phyloP scores from a whole-genome alignment of 2,113 vertebrate species.

The Pygoscelis antarcticus region DNA sequence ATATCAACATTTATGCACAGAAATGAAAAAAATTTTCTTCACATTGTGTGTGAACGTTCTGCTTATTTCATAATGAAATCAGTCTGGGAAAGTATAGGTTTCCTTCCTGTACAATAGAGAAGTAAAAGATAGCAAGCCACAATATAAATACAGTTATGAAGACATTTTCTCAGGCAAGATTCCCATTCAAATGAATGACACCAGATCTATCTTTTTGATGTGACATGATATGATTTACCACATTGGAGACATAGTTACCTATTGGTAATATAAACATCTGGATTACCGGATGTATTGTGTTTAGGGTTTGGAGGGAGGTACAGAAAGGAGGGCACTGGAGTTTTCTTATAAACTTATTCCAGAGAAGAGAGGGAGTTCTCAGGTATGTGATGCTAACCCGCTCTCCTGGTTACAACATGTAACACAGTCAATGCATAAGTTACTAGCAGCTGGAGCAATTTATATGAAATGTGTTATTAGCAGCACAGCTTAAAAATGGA shows the following conservation, averaged over 20 bases:
- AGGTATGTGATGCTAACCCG: neutral
- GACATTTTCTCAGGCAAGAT: neutral
- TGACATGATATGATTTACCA: neutral
- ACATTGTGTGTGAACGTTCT: neutral
- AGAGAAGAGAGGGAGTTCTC: neutral
- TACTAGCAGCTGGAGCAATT: neutral
- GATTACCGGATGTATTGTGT: neutral
- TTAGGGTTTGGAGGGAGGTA: neutral
- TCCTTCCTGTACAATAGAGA: neutral
- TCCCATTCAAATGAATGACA: neutral
- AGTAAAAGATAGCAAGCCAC: neutral
- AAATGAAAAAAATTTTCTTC: neutral
- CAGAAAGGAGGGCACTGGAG: neutral
- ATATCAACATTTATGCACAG: neutral
- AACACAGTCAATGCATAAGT: neutral
- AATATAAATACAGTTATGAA: neutral
- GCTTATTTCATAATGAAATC: neutral
- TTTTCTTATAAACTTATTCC: neutral
- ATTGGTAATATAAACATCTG: neutral
- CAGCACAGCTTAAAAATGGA: neutral
- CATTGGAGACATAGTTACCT: neutral
- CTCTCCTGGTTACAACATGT: neutral
- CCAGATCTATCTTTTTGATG: neutral
- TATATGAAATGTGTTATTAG: neutral
- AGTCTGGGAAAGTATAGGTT: neutral